Evolutionary conservation across 64 coral and sea anemone species (phyloP).

Genomic region (Actinia tenebrosa): DNA sequence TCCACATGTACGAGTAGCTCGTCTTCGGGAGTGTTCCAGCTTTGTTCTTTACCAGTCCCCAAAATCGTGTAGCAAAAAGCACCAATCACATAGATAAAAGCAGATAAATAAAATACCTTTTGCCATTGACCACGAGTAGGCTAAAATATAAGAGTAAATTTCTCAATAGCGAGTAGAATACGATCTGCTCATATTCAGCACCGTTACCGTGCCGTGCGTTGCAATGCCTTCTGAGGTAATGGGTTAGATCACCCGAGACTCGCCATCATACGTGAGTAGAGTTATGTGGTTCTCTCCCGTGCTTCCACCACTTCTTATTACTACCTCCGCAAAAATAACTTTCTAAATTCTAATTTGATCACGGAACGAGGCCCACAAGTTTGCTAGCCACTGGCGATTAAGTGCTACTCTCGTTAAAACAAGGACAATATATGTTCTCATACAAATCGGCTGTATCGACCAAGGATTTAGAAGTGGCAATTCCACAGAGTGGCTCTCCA

Average conservation of each 20-base stretch:
- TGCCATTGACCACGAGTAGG: conserved; percentile 81
- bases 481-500: too few species aligned
- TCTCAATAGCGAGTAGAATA: neutral
- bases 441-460: neutral
- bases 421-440: too few species aligned
- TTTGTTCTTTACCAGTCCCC: conserved; percentile 54
- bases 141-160: conserved; percentile 16
- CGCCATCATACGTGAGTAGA: too few species aligned
- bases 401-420: too few species aligned
- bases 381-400: too few species aligned
- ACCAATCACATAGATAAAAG: conserved; percentile 63
- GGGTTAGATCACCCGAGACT: too few species aligned
- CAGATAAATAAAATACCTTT: conserved; percentile 83
- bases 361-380: too few species aligned
- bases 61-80: conserved; percentile 36
- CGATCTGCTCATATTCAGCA: neutral
- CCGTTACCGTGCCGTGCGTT: neutral
- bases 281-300: too few species aligned
- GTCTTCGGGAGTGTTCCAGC: conserved; percentile 68
- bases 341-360: too few species aligned
- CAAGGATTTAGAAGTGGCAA: too few species aligned
- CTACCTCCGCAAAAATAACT: too few species aligned
- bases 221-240: neutral
- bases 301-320: too few species aligned
- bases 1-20: conserved; percentile 40